Conservation (phyloP, 1,140 invertebrate species). For the Formica selysi region DNA sequence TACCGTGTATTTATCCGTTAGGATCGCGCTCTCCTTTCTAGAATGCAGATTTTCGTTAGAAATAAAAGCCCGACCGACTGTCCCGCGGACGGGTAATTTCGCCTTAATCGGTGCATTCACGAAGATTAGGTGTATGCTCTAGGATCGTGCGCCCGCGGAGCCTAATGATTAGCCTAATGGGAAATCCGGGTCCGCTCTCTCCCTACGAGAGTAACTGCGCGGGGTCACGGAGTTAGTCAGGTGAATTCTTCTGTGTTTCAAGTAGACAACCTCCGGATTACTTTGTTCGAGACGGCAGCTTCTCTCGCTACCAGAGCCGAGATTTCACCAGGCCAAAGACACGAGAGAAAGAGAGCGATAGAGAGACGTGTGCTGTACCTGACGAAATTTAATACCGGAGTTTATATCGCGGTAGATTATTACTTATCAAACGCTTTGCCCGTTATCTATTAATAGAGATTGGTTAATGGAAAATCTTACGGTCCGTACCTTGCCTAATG, state of each 20-base stretch:
- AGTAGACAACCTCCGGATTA: slow-evolving; percentile 65
- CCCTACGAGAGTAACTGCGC: neutral
- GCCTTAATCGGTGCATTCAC: slow-evolving; percentile 66
- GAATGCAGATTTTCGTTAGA: slow-evolving; percentile 46
- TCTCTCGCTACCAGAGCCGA: slow-evolving; percentile 8
- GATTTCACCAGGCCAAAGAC: slow-evolving; percentile 40
- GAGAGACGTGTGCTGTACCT: neutral
- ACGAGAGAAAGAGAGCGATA: neutral
- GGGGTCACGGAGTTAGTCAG: slow-evolving; percentile 71
- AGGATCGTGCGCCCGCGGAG: slow-evolving; percentile 61
- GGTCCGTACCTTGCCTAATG: neutral
- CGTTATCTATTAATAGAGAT: slow-evolving; percentile 31
- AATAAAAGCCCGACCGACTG: slow-evolving; percentile 34
- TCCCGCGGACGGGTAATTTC: slow-evolving; percentile 56
- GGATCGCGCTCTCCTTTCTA: neutral
- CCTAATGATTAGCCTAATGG: slow-evolving; percentile 72
- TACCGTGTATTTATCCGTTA: neutral
- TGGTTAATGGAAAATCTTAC: slow-evolving; percentile 7
- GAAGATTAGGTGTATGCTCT: slow-evolving; percentile 62
- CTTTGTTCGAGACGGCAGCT: slow-evolving; percentile 50
- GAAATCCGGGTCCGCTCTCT: slow-evolving; percentile 70
- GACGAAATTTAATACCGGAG: slow-evolving; percentile 8
- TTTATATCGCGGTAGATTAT: slow-evolving; percentile 7
- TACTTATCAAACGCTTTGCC: slow-evolving; percentile 6
- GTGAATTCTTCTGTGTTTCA: slow-evolving; percentile 68